Evolutionary conservation across 1,140 invertebrate species (phyloP).

Genomic region (Linepithema humile): DNA sequence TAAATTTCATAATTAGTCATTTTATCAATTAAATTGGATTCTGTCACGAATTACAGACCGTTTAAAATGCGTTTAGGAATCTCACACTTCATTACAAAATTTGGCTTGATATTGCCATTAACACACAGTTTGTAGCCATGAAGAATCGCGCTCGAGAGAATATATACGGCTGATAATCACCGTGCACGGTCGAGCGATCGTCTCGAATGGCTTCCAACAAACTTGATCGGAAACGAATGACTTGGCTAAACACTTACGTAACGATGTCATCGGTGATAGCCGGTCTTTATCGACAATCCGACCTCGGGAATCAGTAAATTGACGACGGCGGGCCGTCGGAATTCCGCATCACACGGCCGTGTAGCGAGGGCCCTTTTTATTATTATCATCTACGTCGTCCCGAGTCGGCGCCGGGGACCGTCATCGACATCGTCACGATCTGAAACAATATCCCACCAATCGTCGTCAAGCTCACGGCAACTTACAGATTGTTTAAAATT

Average conservation of each 20-base stretch:
- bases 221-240: conserved; percentile 2
- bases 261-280: background rate
- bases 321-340: conserved; percentile 11
- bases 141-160: conserved; percentile 21
- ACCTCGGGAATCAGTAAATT: conserved; percentile 36
- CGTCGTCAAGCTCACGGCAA: conserved; percentile 39
- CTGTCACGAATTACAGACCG: background rate
- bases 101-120: background rate
- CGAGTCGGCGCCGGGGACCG: conserved; percentile 64
- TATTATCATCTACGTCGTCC: conserved; percentile 58
- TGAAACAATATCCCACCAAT: conserved; percentile 60
- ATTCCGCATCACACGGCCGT: conserved; percentile 41
- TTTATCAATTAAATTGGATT: conserved; percentile 24
- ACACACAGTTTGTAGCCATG: conserved; percentile 20
- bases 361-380: conserved; percentile 37
- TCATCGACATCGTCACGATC: conserved; percentile 68
- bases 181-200: conserved; percentile 6
- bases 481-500: too few species aligned
- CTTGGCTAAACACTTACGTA: conserved; percentile 26
- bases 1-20: conserved; percentile 37
- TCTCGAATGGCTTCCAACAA: background rate
- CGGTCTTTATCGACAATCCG: conserved; percentile 28
- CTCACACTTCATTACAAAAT: conserved; percentile 14
- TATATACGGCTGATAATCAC: background rate
- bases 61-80: conserved; percentile 7